Evolutionary conservation across 2,888 invertebrate genomes (phyloP).

Genomic region (Cataglyphis cursor): DNA sequence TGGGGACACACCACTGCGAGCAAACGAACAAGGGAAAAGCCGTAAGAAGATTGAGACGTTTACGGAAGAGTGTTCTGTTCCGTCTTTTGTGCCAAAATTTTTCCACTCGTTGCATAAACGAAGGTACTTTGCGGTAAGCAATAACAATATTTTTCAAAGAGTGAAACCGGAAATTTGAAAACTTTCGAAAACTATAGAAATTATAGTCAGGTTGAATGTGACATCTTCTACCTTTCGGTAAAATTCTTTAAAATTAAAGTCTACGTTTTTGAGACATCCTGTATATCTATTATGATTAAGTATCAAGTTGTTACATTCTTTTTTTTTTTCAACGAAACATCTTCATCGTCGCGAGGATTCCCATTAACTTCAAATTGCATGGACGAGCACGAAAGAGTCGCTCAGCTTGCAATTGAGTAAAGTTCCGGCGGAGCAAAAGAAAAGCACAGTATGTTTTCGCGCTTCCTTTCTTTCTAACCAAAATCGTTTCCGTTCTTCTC

Average conservation of each 20-base stretch:
- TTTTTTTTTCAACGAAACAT: slow-evolving; percentile 2
- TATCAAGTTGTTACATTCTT: neutral
- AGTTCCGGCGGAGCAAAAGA: slow-evolving; percentile 59
- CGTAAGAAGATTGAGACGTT: slow-evolving; percentile 74
- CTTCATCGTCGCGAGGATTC: slow-evolving; percentile 60
- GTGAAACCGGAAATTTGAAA: neutral
- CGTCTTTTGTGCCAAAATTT: slow-evolving; percentile 7
- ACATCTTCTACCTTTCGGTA: neutral
- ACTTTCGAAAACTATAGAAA: neutral
- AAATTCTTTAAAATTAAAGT: neutral
- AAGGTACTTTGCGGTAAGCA: neutral
- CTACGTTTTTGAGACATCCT: neutral
- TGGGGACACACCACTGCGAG: slow-evolving; percentile 71
- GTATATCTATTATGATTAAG: neutral
- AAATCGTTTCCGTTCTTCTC: slow-evolving; percentile 74
- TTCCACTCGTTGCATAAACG: neutral
- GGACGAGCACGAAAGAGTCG: slow-evolving; percentile 61
- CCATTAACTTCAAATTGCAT: slow-evolving; percentile 73
- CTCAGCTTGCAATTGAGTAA: slow-evolving; percentile 68
- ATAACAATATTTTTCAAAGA: slow-evolving; percentile 12
- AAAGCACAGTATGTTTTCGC: slow-evolving; percentile 66
- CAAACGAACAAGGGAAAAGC: slow-evolving; percentile 76
- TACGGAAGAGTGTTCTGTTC: slow-evolving; percentile 44
- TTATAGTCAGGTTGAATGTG: neutral
- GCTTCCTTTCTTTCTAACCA: slow-evolving; percentile 45